These are phyloP conservation scores for Rhinoraja longicauda DNA, from an alignment of 2,797 vertebrate species.

Conservation along the genomic window DNA sequence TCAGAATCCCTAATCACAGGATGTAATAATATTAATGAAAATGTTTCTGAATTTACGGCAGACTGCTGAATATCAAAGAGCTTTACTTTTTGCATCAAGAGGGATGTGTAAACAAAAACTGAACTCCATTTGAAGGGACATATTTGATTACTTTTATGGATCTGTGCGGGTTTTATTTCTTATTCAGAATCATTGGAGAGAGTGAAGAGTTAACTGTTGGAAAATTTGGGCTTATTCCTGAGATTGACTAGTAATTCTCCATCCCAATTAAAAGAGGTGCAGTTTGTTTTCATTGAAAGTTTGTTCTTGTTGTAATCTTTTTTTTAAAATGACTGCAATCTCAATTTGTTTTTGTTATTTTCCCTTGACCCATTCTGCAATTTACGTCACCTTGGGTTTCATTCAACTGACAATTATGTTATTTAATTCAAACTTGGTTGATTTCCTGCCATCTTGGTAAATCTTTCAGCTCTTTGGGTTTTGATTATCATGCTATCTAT, in stretches of 20 bases:
- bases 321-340: background rate
- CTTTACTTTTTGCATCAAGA: background rate
- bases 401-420: background rate
- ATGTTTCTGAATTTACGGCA: background rate
- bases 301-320: background rate
- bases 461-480: background rate
- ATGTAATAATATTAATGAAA: background rate
- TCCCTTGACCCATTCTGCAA: too few relatives aligned
- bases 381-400: background rate
- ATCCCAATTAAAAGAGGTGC: background rate
- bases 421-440: background rate
- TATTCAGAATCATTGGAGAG: background rate
- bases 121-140: too few relatives aligned
- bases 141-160: background rate
- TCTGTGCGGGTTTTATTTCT: background rate
- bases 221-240: background rate
- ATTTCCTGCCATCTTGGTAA: background rate
- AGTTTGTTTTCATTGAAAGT: background rate
- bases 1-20: background rate
- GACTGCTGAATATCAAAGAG: background rate
- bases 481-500: background rate
- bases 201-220: background rate
- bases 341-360: background rate
- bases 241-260: background rate
- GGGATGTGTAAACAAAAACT: background rate